These are phyloP conservation scores for Gobiocypris rarus DNA, from an alignment of 2,113 vertebrate species.

Conservation along the genomic window DNA sequence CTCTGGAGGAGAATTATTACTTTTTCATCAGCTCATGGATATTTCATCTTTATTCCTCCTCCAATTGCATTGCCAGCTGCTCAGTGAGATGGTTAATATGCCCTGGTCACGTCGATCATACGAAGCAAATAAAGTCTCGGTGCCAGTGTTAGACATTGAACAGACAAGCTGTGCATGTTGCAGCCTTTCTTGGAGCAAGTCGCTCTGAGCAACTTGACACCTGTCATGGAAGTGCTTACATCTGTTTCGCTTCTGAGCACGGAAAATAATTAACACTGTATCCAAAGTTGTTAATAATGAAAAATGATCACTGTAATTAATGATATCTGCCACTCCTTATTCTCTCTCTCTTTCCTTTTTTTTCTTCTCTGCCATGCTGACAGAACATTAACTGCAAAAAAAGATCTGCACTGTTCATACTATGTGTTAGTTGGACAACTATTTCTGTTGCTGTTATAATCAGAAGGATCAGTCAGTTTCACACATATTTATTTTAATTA, in stretches of 20 bases:
- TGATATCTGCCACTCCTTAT: slow-evolving; percentile 21
- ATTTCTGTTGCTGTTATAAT: neutral
- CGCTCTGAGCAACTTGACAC: slow-evolving; percentile 28
- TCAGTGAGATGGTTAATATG: slow-evolving; percentile 66
- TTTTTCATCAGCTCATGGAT: slow-evolving; percentile 76
- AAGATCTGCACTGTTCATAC: no score
- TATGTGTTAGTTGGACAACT: neutral
- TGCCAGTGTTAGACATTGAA: slow-evolving; percentile 55
- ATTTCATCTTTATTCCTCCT: slow-evolving; percentile 74
- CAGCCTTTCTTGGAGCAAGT: slow-evolving; percentile 12
- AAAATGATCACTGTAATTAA: slow-evolving; percentile 43
- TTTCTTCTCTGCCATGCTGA: neutral
- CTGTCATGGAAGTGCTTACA: slow-evolving; percentile 43
- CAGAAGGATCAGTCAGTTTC: neutral
- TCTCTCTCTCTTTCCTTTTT: neutral
- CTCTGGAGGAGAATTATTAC: slow-evolving; percentile 69
- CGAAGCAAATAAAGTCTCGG: slow-evolving; percentile 59
- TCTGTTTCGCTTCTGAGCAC: slow-evolving; percentile 49
- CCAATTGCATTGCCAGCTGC: slow-evolving; percentile 65
- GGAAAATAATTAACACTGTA: slow-evolving; percentile 47
- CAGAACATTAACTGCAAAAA: neutral
- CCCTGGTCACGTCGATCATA: slow-evolving; percentile 68
- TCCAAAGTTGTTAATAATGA: slow-evolving; percentile 45
- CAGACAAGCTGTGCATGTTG: slow-evolving; percentile 41
- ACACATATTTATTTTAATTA: neutral